phyloP scores from a whole-genome alignment of 2,797 vertebrate species.

The Podarcis siculus region DNA sequence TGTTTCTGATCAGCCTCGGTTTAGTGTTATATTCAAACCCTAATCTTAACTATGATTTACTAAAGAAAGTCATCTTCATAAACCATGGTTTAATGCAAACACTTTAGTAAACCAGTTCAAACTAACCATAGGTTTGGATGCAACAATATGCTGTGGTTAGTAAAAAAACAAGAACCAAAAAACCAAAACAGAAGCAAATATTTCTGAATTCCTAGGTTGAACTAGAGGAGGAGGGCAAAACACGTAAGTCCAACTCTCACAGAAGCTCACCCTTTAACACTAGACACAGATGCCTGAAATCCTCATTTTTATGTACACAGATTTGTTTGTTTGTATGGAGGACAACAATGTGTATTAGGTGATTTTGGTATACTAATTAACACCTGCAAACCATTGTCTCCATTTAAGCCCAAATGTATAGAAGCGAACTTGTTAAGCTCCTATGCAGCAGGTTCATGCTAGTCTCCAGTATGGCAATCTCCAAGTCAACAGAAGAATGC shows the following conservation, averaged over 20 bases:
- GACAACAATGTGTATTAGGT: too few species aligned
- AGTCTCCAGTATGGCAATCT: neutral
- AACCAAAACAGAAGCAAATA: too few species aligned
- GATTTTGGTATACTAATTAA: neutral
- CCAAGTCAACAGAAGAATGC: neutral
- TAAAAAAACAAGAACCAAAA: neutral
- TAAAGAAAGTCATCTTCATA: neutral
- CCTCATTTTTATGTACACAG: neutral
- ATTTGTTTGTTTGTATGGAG: neutral
- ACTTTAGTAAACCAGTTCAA: neutral
- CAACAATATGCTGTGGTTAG: neutral
- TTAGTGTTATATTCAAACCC: neutral
- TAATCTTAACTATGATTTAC: neutral
- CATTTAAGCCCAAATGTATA: neutral
- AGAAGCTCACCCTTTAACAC: too few species aligned
- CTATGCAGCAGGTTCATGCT: neutral
- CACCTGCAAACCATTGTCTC: too few species aligned
- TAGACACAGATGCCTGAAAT: neutral
- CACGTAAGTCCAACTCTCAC: too few species aligned
- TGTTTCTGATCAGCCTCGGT: neutral
- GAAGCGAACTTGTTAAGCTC: neutral
- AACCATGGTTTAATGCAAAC: neutral
- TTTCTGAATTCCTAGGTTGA: too few species aligned
- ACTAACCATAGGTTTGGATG: neutral
- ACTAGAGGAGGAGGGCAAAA: too few species aligned